Evolutionary conservation across 1,140 invertebrate species (phyloP).

Genomic region (Bombyx mandarina): DNA sequence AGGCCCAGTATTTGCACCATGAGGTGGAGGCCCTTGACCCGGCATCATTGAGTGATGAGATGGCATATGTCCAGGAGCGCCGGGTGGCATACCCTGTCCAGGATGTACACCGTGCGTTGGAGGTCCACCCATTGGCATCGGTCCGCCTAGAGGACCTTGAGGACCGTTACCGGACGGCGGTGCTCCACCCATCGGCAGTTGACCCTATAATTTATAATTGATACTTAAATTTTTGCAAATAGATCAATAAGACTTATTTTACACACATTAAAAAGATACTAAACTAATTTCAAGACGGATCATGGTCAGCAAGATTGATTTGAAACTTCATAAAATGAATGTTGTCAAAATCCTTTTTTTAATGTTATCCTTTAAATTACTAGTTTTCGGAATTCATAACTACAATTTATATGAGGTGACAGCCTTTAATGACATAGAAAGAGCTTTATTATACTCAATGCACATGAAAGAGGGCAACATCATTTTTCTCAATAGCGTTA

Average conservation of each 20-base stretch:
- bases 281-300: not conserved
- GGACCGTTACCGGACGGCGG: slow-evolving; percentile 52
- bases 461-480: slow-evolving; percentile 24
- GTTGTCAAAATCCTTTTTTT: too few relatives aligned
- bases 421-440: slow-evolving; percentile 41
- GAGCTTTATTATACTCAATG: slow-evolving; percentile 30
- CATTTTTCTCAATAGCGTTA: slow-evolving; percentile 44
- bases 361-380: not conserved
- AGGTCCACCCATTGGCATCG: slow-evolving; percentile 33
- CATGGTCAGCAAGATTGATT: too few relatives aligned
- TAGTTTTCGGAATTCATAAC: slow-evolving; percentile 10
- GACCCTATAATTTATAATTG: slow-evolving; percentile 24
- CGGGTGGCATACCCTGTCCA: slow-evolving; percentile 34
- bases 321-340: too few relatives aligned
- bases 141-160: slow-evolving; percentile 52
- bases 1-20: slow-evolving; percentile 17
- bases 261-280: not conserved
- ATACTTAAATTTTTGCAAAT: not conserved
- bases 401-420: slow-evolving; percentile 39
- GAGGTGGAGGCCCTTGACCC: slow-evolving; percentile 30
- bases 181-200: slow-evolving; percentile 49
- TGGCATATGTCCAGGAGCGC: slow-evolving; percentile 32
- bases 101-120: slow-evolving; percentile 45
- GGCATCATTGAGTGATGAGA: slow-evolving; percentile 52
- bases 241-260: not conserved